These are phyloP conservation scores for Nipponacmea schrenckii DNA, from an alignment of 2,888 invertebrate species.

Conservation along the genomic window DNA sequence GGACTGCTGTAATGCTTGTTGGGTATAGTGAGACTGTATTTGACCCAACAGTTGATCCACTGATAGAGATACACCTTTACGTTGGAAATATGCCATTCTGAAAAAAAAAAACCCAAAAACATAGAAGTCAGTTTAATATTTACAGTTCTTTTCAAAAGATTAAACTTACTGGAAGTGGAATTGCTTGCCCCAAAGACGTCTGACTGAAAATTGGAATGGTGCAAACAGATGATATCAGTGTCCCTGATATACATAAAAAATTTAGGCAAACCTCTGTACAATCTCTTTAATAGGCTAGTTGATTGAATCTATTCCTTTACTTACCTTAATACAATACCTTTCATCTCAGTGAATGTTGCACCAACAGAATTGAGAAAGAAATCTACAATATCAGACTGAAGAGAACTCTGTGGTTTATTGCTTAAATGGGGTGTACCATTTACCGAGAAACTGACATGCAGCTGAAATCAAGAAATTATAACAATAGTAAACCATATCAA, in stretches of 20 bases:
- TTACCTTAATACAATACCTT: slow-evolving; percentile 76
- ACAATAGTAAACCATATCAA: too few relatives aligned
- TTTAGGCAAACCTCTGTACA: too few relatives aligned
- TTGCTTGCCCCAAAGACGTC: too few relatives aligned
- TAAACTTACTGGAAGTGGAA: too few relatives aligned
- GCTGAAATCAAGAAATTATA: slow-evolving; percentile 55
- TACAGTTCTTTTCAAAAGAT: too few relatives aligned
- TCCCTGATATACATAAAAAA: too few relatives aligned
- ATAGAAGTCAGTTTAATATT: background rate
- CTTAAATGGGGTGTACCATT: slow-evolving; percentile 65
- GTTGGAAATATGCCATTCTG: slow-evolving; percentile 78
- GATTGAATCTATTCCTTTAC: too few relatives aligned
- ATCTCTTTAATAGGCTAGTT: too few relatives aligned
- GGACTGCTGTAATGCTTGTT: slow-evolving; percentile 82
- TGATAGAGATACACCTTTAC: slow-evolving; percentile 73
- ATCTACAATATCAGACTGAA: slow-evolving; percentile 75
- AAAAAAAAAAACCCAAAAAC: slow-evolving; percentile 33
- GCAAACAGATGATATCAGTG: too few relatives aligned
- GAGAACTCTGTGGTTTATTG: slow-evolving; percentile 42
- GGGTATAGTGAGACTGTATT: slow-evolving; percentile 76
- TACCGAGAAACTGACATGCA: slow-evolving; percentile 74
- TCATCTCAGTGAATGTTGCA: slow-evolving; percentile 76
- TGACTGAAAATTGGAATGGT: too few relatives aligned
- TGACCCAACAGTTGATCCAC: slow-evolving; percentile 71
- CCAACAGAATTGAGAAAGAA: slow-evolving; percentile 76